phyloP scores from a whole-genome alignment of 2,113 vertebrate genomes.

The Hemiscyllium ocellatum region DNA sequence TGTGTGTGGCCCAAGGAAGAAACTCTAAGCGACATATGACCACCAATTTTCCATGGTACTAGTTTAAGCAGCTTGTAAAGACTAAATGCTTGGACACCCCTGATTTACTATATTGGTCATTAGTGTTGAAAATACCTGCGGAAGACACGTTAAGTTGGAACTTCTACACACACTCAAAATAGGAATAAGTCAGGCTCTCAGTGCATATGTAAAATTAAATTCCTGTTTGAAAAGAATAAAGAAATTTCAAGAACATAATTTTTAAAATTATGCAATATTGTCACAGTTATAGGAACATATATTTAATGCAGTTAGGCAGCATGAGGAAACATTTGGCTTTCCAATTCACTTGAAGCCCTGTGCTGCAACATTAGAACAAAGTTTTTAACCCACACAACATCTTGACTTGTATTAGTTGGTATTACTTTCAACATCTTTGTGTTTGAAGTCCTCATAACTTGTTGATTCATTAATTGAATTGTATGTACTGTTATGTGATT shows the following conservation, averaged over 20 bases:
- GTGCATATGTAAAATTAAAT: neutral
- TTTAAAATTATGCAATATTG: neutral
- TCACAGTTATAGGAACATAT: neutral
- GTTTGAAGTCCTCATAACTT: neutral
- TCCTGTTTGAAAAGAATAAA: neutral
- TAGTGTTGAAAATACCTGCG: constrained; percentile 11
- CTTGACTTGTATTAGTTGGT: neutral
- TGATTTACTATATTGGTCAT: neutral
- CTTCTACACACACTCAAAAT: neutral
- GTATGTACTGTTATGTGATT: neutral
- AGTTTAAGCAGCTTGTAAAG: neutral
- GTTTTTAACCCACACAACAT: neutral
- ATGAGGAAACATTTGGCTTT: constrained; percentile 7
- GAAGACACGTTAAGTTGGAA: neutral
- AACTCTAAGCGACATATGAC: neutral
- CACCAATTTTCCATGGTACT: neutral
- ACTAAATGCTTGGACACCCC: neutral
- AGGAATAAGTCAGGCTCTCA: neutral
- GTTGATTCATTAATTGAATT: constrained; percentile 15
- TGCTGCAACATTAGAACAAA: neutral
- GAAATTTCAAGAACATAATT: constrained; percentile 9
- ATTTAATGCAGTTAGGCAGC: neutral
- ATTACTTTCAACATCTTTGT: neutral
- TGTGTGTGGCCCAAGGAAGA: neutral
- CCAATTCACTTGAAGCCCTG: neutral